Base-by-base conservation (phyloP, 2,797 vertebrate species). In the Orestias chungarensis region DNA sequence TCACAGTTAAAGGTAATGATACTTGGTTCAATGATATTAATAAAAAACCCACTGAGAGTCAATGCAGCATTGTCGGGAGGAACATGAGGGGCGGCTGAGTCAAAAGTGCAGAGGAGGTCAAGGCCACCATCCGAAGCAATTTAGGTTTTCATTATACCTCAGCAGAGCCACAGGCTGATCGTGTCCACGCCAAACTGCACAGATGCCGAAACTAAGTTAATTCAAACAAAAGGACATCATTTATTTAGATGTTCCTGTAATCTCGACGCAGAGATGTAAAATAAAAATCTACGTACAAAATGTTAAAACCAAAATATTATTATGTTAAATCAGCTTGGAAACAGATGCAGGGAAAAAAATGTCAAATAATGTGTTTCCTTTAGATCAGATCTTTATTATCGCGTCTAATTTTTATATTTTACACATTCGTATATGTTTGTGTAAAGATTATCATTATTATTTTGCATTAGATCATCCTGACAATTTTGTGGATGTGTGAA, bases 351-450 rank as follows among this genome's bases (percentile, higher is more conserved):
- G 64, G 83, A 76, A 71, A 55, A 82, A 75, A 57, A 61, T n/a
- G n/a, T n/a, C n/a, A 4, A 38, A 40, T 61, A 76, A 77, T 82
- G 78, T 71, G 76, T 72, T 87, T 88, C 61, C 64, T 74, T 68
- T 66, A 80, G 70, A 79, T 85, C 83, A 70, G 70, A 85, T 88
- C 83, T 78, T 55, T 74, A 66, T 50, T 75, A 66, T 88, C 81
- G 80, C 87, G 86, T 82, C 73, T 73, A 72, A 79, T 79, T 73
- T 86, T 90, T 71, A 68, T 79, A 42, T 85, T 18, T 83, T 82
- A 84, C 77, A 65, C 59, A 59, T 82, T 78, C 69, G 70, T 82
- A 83, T 85, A 90, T 86, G 82, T 72, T 85, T 79, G 87, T 87
- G 84, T 68, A 79, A 75, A 80, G 84, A 78, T 10, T 43, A 20